phyloP scores from a whole-genome alignment of 2,797 vertebrate genomes.

The Natrix natrix region DNA sequence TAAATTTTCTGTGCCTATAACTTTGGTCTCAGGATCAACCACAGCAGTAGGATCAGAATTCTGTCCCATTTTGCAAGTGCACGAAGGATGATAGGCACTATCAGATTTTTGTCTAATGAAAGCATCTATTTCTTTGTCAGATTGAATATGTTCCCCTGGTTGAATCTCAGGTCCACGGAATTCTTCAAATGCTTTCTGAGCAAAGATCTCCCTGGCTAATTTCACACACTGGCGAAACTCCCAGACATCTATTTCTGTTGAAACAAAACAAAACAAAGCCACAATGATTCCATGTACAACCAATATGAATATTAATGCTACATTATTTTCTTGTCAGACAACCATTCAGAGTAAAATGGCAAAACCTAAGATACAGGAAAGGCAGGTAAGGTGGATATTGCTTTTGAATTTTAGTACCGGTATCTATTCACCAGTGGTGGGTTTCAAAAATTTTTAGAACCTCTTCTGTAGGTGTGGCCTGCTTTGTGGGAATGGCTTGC shows the following conservation, averaged over 20 bases:
- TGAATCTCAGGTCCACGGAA: conserved; percentile 86
- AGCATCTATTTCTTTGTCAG: conserved; percentile 89
- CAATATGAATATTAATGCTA: not conserved
- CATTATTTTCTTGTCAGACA: not conserved
- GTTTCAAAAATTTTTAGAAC: no score
- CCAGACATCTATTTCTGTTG: conserved; percentile 81
- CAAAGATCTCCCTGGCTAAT: conserved; percentile 89
- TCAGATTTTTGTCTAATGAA: conserved; percentile 90
- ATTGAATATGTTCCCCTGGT: conserved; percentile 80
- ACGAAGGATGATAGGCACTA: conserved; percentile 94
- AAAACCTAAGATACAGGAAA: not conserved
- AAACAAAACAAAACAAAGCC: conserved; percentile 24
- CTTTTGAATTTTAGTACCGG: not conserved
- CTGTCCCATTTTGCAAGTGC: conserved; percentile 95
- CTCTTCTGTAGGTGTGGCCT: no score
- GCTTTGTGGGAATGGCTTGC: no score
- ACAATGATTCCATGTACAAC: not conserved
- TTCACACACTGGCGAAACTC: conserved; percentile 89
- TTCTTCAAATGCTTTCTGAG: conserved; percentile 86
- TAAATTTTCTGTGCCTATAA: conserved; percentile 86
- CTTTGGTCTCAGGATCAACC: conserved; percentile 82
- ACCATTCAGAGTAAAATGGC: not conserved
- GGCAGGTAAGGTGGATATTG: not conserved
- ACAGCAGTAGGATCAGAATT: conserved; percentile 80
- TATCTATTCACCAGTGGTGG: no score